A percentile compares a stretch with the other conserved stretches of the same genome.
Evolutionary conservation across 2,797 vertebrate genomes (phyloP).

Genomic region (Oreortyx pictus): DNA sequence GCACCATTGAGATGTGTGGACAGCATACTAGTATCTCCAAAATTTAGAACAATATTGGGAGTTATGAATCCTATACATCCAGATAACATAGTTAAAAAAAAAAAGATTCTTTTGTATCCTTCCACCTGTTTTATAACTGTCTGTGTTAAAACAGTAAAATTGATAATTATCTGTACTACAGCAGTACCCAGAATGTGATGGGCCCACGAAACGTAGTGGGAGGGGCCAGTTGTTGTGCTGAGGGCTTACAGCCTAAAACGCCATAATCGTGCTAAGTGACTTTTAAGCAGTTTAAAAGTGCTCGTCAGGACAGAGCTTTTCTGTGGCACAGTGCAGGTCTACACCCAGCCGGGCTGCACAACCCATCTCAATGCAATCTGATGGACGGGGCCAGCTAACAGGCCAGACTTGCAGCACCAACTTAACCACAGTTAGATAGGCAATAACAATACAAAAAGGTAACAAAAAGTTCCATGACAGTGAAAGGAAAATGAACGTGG

Average conservation of each 20-base stretch:
- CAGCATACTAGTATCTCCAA: neutral
- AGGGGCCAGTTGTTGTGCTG: slow-evolving; percentile 1
- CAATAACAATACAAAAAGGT: accelerated
- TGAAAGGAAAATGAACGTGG: neutral
- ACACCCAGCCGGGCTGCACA: neutral
- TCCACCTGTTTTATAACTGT: slow-evolving; percentile 41
- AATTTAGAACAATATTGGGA: neutral
- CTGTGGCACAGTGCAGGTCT: neutral
- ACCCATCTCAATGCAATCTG: neutral
- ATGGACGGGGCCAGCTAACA: neutral
- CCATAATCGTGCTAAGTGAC: slow-evolving; percentile 23
- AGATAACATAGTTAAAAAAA: neutral
- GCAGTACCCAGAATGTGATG: slow-evolving; percentile 5
- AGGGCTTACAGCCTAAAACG: slow-evolving; percentile 46
- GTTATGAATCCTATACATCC: neutral
- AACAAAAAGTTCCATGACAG: neutral
- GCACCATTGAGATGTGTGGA: neutral
- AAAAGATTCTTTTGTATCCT: neutral
- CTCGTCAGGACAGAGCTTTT: slow-evolving; percentile 41
- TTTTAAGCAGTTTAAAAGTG: slow-evolving; percentile 64
- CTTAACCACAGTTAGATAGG: neutral
- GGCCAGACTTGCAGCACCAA: neutral
- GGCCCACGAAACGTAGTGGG: slow-evolving; percentile 6
- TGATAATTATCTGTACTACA: neutral
- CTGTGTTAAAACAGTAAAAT: neutral